Conservation (phyloP, 2,797 vertebrate genomes). For the Eremophila alpestris region DNA sequence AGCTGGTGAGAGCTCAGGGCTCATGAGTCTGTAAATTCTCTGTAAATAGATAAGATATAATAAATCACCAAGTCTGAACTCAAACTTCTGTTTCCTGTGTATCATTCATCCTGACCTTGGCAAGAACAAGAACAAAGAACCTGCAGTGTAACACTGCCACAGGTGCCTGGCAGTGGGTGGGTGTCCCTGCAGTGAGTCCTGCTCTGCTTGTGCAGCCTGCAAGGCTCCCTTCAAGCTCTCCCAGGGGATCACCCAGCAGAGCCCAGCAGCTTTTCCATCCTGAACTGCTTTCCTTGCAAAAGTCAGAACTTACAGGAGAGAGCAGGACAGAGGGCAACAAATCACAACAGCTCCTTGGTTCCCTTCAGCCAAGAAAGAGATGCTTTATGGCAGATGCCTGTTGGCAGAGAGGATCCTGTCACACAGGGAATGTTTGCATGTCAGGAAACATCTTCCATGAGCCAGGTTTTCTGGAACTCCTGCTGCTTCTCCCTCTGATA, state of each 20-base stretch:
- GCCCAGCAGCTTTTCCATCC: not conserved
- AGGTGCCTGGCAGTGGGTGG: not conserved
- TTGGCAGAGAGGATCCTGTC: not conserved
- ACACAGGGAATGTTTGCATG: not conserved
- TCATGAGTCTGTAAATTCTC: no score
- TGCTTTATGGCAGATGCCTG: not conserved
- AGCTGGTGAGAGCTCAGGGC: no score
- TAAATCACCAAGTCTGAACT: no score
- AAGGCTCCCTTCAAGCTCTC: not conserved
- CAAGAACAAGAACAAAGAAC: no score
- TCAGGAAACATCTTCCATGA: not conserved
- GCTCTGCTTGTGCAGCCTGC: not conserved
- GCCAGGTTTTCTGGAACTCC: not conserved
- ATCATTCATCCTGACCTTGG: no score
- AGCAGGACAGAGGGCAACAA: not conserved
- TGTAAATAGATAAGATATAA: no score
- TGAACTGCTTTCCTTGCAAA: not conserved
- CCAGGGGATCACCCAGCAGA: not conserved
- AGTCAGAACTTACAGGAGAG: not conserved
- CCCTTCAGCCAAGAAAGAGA: not conserved
- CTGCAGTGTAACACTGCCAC: no score
- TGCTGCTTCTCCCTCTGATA: not conserved
- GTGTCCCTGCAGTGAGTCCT: not conserved
- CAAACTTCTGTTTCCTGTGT: no score
- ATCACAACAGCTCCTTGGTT: not conserved